Evolutionary conservation across 1,140 invertebrate species (phyloP), one percentile per base, ranked within the genome.

Genomic region (Pissodes strobi): DNA sequence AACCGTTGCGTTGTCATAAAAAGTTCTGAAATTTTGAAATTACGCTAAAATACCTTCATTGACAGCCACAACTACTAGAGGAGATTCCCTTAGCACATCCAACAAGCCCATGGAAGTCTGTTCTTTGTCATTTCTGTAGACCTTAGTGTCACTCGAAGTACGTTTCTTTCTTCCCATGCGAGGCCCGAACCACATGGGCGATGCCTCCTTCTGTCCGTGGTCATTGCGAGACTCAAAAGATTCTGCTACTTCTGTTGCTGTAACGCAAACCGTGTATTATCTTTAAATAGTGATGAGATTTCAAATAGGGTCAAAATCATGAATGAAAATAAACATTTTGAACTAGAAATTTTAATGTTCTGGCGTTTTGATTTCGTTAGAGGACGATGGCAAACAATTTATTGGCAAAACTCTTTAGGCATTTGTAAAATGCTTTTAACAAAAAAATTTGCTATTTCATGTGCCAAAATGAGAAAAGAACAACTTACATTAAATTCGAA

Each of bases 161-260:
- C 67, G 17, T 39, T 69, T 69, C 22, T 46, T 69, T 34, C 67
- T 61, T 2, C 67, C 67, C 2, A 69, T 53, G 17, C 67, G 46
- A 15, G 67, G 67, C 19, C 67, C 67, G 37, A 69, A 69, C 67
- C 67, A 69, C 45, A 68, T 58, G 2, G 49, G 38, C 1, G 56
- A 58, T 3, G 48, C 43, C 15, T 65, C 53, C n/a, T 65, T 58
- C 1, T 1, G 22, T n/a, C 17, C 23, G 23, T 49, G 61, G 23
- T 39, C 34, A 56, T 38, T 56, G 10, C 30, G 17, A 0, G 48
- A 12, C 4, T 61, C 58, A 39, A 51, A 61, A 8, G 17, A 23
- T 8, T 51, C 23, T 3, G 48, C 23, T 0, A 1, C 27, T n/a
- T 51, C 22, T 18, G 23, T 25, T 1, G 13, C 22, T 51, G 17